Percentiles rank a stretch among this genome's conserved stretches.
Conservation (phyloP, 2,888 invertebrate genomes). For the Sycophila texana region DNA sequence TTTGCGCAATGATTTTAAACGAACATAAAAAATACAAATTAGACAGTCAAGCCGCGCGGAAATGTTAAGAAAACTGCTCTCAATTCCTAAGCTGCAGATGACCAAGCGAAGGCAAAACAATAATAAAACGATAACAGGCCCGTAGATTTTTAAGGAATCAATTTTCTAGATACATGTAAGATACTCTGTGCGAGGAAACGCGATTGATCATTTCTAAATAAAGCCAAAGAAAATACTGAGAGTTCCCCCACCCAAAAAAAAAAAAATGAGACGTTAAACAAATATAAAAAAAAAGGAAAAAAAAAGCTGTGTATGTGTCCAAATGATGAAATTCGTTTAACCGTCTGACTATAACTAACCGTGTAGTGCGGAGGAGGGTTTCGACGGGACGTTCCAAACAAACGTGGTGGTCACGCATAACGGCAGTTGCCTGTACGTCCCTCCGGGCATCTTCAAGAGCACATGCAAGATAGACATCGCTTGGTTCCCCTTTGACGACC, state of each 20-base stretch:
- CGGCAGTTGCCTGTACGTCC: conserved; percentile 99
- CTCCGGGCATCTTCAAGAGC: conserved; percentile 99
- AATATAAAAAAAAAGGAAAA: neutral
- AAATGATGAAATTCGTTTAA: conserved; percentile 43
- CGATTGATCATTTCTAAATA: neutral
- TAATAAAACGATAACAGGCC: too few relatives aligned
- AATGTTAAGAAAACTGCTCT: too few relatives aligned
- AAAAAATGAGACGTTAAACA: neutral
- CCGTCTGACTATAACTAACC: conserved; percentile 39
- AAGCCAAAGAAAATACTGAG: neutral
- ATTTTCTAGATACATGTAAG: neutral
- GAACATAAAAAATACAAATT: neutral
- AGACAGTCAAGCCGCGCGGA: too few relatives aligned
- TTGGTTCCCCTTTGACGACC: conserved; percentile 99
- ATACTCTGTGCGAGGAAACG: conserved; percentile 10
- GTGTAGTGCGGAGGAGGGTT: conserved; percentile 98
- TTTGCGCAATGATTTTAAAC: neutral
- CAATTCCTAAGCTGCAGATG: too few relatives aligned
- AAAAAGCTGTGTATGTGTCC: conserved; percentile 45
- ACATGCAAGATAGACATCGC: conserved; percentile 99
- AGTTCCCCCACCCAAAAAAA: neutral
- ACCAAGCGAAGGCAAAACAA: too few relatives aligned
- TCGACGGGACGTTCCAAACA: conserved; percentile 99
- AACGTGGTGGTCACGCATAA: conserved; percentile 99
- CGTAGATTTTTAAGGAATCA: neutral